These are phyloP conservation scores for Glossophaga mutica DNA, from an alignment of 2,797 vertebrate species.

Conservation along the genomic window DNA sequence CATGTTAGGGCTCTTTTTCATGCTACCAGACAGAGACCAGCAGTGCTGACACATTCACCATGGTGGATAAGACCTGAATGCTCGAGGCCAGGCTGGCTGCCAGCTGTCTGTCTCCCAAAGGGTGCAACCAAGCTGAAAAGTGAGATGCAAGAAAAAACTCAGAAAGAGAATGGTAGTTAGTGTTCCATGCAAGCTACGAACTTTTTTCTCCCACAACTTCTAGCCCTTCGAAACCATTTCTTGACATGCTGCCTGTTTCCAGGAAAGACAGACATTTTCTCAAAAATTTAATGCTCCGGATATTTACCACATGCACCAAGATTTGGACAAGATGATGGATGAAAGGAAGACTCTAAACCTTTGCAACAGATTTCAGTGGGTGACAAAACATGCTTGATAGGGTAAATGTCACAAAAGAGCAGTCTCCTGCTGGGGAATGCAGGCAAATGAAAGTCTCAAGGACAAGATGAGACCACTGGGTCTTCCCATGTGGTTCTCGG, in stretches of 20 bases:
- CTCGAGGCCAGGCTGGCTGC: not conserved
- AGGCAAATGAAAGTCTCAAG: conserved; percentile 35
- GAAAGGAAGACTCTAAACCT: conserved; percentile 5
- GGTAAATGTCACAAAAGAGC: conserved; percentile 48
- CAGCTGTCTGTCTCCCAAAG: conserved; percentile 22
- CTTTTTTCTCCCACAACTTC: conserved; percentile 9
- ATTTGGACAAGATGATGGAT: conserved; percentile 16
- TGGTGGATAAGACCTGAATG: not conserved
- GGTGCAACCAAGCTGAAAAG: conserved; percentile 32
- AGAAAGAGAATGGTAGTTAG: conserved; percentile 15
- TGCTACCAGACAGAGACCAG: not conserved
- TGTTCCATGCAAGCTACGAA: conserved; percentile 64
- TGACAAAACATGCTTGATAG: conserved; percentile 28
- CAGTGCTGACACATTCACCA: conserved; percentile 13
- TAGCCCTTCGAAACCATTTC: conserved; percentile 40
- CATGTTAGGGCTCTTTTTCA: conserved; percentile 44
- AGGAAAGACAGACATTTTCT: conserved; percentile 25
- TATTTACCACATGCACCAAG: conserved; percentile 71
- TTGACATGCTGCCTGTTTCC: conserved; percentile 66
- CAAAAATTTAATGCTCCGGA: not conserved
- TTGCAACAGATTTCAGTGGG: not conserved
- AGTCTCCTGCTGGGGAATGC: not conserved
- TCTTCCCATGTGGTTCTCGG: conserved; percentile 56
- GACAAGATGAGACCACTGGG: not conserved
- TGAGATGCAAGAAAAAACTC: conserved; percentile 1